Evolutionary conservation across 37 sponge, comb jelly and placozoan species (phyloP).

Genomic region (Geodia barretti): DNA sequence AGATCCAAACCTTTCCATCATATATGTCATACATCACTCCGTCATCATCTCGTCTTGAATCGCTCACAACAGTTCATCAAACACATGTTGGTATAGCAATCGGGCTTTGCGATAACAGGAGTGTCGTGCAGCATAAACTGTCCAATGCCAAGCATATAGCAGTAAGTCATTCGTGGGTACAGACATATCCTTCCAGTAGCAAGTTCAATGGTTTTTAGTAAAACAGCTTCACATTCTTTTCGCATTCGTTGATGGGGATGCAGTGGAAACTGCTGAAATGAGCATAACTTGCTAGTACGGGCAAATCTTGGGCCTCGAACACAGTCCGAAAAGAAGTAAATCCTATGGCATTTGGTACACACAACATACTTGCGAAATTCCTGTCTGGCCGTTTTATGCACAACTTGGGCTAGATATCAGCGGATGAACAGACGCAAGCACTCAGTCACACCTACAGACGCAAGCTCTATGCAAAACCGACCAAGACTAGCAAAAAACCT

Average conservation of each 20-base stretch:
- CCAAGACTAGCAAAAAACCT: too few relatives aligned
- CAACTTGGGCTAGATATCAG: too few relatives aligned
- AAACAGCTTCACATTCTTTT: neutral
- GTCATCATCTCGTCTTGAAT: slow-evolving; percentile 6
- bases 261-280: neutral
- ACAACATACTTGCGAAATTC: neutral
- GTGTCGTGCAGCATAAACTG: too few relatives aligned
- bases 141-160: too few relatives aligned
- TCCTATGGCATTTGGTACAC: neutral
- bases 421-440: too few relatives aligned
- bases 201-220: neutral
- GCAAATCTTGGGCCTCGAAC: neutral
- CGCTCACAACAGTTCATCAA: slow-evolving; percentile 43
- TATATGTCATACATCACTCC: slow-evolving; percentile 28
- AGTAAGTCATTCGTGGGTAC: neutral
- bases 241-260: neutral
- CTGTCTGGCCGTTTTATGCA: too few relatives aligned
- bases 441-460: too few relatives aligned
- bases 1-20: slow-evolving; percentile 56
- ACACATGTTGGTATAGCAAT: too few relatives aligned
- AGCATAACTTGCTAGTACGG: neutral
- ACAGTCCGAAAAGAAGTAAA: neutral
- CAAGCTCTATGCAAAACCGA: too few relatives aligned
- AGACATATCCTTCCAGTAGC: neutral
- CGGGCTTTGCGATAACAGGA: too few relatives aligned